Evolutionary conservation across 2,113 vertebrate species (phyloP).

Genomic region (Clinocottus analis): DNA sequence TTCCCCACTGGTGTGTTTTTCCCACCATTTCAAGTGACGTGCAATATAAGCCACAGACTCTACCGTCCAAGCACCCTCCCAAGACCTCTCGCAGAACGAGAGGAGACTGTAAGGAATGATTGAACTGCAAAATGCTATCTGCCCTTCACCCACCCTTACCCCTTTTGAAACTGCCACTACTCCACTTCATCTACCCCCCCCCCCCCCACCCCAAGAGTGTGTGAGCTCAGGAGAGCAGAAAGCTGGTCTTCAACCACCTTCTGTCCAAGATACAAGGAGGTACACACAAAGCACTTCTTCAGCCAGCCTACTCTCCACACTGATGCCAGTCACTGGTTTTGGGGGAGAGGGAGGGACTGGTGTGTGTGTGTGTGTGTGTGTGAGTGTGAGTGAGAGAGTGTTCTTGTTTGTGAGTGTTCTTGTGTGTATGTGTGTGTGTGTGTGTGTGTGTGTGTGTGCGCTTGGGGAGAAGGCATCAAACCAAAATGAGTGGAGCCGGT

Average conservation of each 20-base stretch:
- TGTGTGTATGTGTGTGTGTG: neutral
- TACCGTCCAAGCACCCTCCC: slow-evolving; percentile 77
- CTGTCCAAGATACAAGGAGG: slow-evolving; percentile 66
- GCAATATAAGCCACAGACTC: slow-evolving; percentile 85
- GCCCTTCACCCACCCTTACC: slow-evolving; percentile 21
- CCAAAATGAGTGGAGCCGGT: slow-evolving; percentile 79
- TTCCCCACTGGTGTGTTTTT: slow-evolving; percentile 36
- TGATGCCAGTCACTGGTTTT: slow-evolving; percentile 67
- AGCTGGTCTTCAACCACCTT: slow-evolving; percentile 66
- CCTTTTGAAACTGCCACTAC: slow-evolving; percentile 76
- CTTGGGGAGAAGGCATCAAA: slow-evolving; percentile 73
- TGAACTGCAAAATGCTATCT: slow-evolving; percentile 66
- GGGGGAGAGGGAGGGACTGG: slow-evolving; percentile 41
- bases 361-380: slow-evolving; percentile 22
- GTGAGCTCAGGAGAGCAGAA: slow-evolving; percentile 71
- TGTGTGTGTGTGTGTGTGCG: neutral
- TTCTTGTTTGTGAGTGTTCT: neutral
- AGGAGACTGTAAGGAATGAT: slow-evolving; percentile 56
- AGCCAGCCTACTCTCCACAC: slow-evolving; percentile 64
- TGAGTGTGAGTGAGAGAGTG: neutral
- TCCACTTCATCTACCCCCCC: slow-evolving; percentile 46
- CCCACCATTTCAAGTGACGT: slow-evolving; percentile 78
- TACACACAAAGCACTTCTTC: slow-evolving; percentile 76
- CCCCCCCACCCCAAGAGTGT: slow-evolving; percentile 44
- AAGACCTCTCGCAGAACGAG: slow-evolving; percentile 44